Conservation (phyloP, 2,888 invertebrate species). For the Mechanitis messenoides region DNA sequence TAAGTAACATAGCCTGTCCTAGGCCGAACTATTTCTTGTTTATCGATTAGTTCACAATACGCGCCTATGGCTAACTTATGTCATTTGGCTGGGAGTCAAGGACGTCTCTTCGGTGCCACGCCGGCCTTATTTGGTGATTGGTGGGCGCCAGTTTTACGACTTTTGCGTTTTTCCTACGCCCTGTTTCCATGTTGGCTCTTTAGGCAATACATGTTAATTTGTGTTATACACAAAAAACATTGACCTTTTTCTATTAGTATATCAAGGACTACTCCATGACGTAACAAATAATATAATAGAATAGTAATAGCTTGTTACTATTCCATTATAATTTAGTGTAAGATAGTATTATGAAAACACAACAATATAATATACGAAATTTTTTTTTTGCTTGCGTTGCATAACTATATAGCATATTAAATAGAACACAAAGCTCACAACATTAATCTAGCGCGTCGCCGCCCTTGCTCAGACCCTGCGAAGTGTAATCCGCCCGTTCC, state of each 20-base stretch:
- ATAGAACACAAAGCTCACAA: constrained; percentile 70
- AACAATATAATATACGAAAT: background rate
- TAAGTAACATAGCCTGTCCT: constrained; percentile 36
- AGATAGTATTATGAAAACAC: constrained; percentile 25
- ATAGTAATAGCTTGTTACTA: constrained; percentile 18
- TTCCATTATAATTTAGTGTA: constrained; percentile 35
- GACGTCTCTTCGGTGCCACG: constrained; percentile 64
- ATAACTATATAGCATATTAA: constrained; percentile 70
- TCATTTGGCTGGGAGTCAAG: constrained; percentile 76
- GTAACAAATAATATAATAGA: constrained; percentile 8
- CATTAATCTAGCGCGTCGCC: constrained; percentile 73
- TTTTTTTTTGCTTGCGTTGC: background rate
- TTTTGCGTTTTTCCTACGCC: constrained; percentile 68
- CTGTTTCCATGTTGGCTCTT: constrained; percentile 64
- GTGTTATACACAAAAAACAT: constrained; percentile 47
- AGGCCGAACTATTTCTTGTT: constrained; percentile 63
- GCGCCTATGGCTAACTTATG: constrained; percentile 75
- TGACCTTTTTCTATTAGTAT: constrained; percentile 48
- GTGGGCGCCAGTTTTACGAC: constrained; percentile 76
- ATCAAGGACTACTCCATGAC: constrained; percentile 39
- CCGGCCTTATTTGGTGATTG: constrained; percentile 73
- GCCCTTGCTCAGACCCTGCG: constrained; percentile 65
- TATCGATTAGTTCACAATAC: constrained; percentile 73
- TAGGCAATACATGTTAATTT: constrained; percentile 53
- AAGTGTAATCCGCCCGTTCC: constrained; percentile 69